Evolutionary conservation across 2,797 vertebrate species (phyloP).

Genomic region (Momotus momota): DNA sequence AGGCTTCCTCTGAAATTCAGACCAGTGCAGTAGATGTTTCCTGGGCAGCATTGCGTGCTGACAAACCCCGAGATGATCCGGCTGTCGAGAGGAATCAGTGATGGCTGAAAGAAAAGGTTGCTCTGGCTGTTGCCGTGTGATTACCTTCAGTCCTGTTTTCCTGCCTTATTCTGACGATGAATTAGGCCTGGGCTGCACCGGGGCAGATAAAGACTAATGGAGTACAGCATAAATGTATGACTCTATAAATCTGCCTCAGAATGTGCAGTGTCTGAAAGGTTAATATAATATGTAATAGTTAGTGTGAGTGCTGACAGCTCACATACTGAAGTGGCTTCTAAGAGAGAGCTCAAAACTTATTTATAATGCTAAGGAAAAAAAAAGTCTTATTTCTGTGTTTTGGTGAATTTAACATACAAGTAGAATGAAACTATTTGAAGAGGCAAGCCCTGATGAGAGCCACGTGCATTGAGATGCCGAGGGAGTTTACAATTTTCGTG

Average conservation of each 20-base stretch:
- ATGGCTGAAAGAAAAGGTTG: not conserved
- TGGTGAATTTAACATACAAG: not conserved
- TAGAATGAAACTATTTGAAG: not conserved
- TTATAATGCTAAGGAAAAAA: not conserved
- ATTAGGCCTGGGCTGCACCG: not conserved
- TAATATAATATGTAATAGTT: not conserved
- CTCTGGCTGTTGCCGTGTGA: not conserved
- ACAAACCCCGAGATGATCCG: not conserved
- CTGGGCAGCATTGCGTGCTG: accelerated
- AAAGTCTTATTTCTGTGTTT: not conserved
- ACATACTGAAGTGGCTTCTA: not conserved
- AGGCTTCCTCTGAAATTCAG: not conserved
- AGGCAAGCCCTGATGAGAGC: not conserved
- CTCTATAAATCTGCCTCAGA: not conserved
- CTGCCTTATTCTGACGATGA: not conserved
- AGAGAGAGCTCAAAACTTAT: not conserved
- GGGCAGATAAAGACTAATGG: not conserved
- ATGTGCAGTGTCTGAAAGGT: not conserved
- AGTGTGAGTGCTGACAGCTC: not conserved
- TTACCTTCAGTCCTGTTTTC: not conserved
- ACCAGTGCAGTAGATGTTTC: not conserved
- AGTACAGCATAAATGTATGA: not conserved
- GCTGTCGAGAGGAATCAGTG: not conserved
- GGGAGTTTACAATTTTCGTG: not conserved
- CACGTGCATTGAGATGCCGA: not conserved